These are phyloP conservation scores for Drosophila fungiperda DNA, from an alignment of 2,888 invertebrate genomes.

Conservation along the genomic window DNA sequence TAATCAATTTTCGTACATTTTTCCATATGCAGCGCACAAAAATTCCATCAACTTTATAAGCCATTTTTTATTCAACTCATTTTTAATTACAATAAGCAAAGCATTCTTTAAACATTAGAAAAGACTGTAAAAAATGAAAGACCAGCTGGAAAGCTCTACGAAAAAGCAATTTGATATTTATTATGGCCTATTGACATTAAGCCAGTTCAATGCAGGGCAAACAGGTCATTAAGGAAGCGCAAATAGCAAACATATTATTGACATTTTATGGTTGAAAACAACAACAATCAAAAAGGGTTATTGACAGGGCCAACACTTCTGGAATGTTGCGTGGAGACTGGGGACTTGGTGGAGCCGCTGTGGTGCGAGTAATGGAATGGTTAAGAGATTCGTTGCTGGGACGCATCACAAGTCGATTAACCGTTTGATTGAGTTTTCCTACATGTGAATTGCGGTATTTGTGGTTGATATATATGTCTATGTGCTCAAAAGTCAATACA, in stretches of 20 bases:
- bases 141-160: constrained; percentile 1
- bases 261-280: constrained; percentile 74
- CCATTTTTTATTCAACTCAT: background rate
- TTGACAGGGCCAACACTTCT: constrained; percentile 31
- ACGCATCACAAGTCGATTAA: constrained; percentile 68
- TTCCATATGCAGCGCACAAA: background rate
- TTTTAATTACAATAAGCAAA: background rate
- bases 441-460: constrained; percentile 65
- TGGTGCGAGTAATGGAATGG: background rate
- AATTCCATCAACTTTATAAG: background rate
- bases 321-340: constrained; percentile 1
- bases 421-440: constrained; percentile 75
- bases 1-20: background rate
- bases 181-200: constrained; percentile 66
- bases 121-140: background rate
- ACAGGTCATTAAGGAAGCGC: constrained; percentile 43
- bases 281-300: constrained; percentile 70
- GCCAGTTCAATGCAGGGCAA: constrained; percentile 43
- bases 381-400: background rate
- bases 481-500: constrained; percentile 68
- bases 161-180: constrained; percentile 44
- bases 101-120: constrained; percentile 2
- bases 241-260: constrained; percentile 73
- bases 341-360: constrained; percentile 3
- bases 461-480: constrained; percentile 55